Percentiles rank a stretch among this genome's conserved stretches.
Conservation (phyloP, 1,140 invertebrate genomes). For the fruit fly (Drosophila melanogaster) region DNA sequence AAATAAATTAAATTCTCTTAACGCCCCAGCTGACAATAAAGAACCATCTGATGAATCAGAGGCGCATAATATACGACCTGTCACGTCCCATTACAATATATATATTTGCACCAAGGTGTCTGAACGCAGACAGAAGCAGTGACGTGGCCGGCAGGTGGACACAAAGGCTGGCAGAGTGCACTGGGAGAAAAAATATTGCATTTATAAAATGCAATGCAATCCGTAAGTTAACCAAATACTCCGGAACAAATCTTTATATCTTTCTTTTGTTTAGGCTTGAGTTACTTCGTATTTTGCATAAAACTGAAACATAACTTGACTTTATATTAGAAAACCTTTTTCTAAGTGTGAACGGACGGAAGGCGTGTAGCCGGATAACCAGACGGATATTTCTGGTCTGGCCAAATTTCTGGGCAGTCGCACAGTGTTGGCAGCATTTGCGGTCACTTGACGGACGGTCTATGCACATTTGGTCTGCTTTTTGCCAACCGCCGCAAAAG, state of each 20-base stretch:
- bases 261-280: no score
- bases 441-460: conserved; percentile 68
- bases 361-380: conserved; percentile 13
- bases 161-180: neutral
- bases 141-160: conserved; percentile 7
- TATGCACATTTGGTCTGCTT: conserved; percentile 37
- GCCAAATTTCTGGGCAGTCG: conserved; percentile 44
- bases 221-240: no score
- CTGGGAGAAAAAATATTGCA: neutral
- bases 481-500: conserved; percentile 25
- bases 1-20: conserved; percentile 53
- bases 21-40: conserved; percentile 25
- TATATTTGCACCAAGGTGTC: conserved; percentile 21
- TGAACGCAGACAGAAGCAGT: conserved; percentile 4
- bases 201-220: no score
- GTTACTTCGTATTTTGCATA: no score
- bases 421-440: conserved; percentile 62
- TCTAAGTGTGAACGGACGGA: neutral
- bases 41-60: conserved; percentile 30
- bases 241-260: no score
- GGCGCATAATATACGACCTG: conserved; percentile 31
- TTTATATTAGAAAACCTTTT: neutral
- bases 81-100: conserved; percentile 59
- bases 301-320: no score
- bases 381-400: conserved; percentile 33